phyloP scores from a whole-genome alignment of 2,113 vertebrate genomes.

The Pagrus major region DNA sequence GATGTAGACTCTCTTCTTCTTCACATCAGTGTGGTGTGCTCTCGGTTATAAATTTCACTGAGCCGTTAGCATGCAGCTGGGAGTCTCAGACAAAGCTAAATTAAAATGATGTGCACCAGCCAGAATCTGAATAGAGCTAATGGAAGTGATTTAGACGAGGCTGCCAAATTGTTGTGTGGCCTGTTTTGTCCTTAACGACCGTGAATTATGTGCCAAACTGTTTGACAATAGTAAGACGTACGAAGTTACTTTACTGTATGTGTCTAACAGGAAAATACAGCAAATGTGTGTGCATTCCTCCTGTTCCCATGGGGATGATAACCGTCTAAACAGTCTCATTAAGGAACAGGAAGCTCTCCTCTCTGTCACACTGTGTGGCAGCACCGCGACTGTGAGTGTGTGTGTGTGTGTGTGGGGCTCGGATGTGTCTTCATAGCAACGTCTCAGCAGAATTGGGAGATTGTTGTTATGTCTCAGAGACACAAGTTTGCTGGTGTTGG shows the following conservation, averaged over 20 bases:
- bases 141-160: conserved; percentile 45
- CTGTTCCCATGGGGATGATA: conserved; percentile 62
- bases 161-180: conserved; percentile 23
- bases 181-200: conserved; percentile 11
- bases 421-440: conserved; percentile 5
- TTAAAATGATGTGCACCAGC: conserved; percentile 50
- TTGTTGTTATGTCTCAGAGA: background rate
- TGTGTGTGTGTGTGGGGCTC: background rate
- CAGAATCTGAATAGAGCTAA: conserved; percentile 37
- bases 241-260: background rate
- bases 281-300: conserved; percentile 64
- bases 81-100: conserved; percentile 37
- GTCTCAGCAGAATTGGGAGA: background rate
- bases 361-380: conserved; percentile 40
- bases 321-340: conserved; percentile 66
- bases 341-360: conserved; percentile 51
- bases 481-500: background rate
- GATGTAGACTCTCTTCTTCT: conserved; percentile 21
- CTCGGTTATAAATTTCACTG: conserved; percentile 40
- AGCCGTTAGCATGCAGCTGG: conserved; percentile 38
- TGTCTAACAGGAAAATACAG: conserved; percentile 45
- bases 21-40: conserved; percentile 11
- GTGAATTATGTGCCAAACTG: conserved; percentile 17
- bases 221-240: background rate
- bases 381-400: conserved; percentile 5